Conservation (phyloP, 2,113 vertebrate genomes). For the Dasyornis broadbenti region DNA sequence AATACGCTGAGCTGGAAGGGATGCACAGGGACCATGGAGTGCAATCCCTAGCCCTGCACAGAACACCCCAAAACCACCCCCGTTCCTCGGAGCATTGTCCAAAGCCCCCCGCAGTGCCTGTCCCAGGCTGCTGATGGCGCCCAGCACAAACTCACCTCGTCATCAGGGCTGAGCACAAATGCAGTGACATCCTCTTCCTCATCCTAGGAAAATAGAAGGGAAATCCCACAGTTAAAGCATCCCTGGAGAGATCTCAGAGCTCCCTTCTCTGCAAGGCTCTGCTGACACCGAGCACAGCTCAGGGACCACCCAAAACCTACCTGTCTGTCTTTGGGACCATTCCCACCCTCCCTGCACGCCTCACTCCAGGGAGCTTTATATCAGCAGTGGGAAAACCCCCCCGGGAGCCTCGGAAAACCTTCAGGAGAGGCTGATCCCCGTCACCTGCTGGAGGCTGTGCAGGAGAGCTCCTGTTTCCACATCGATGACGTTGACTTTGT, state of each 20-base stretch:
- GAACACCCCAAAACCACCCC: not conserved
- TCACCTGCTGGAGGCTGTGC: constrained; percentile 86
- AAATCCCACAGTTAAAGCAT: accelerated
- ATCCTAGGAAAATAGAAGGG: constrained; percentile 65
- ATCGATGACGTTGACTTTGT: constrained; percentile 83
- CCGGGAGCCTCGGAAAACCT: accelerated
- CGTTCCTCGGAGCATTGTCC: not conserved
- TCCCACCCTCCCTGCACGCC: not conserved
- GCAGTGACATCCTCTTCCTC: constrained; percentile 91
- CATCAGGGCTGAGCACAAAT: constrained; percentile 84
- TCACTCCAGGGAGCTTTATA: accelerated
- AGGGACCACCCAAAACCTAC: accelerated
- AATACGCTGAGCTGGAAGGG: not conserved
- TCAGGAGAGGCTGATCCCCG: not conserved
- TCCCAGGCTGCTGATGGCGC: not conserved
- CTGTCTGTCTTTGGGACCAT: accelerated
- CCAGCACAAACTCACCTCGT: constrained; percentile 74
- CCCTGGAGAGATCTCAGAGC: accelerated
- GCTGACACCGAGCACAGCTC: accelerated
- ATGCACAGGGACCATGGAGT: not conserved
- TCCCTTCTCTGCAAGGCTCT: accelerated
- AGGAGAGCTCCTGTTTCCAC: constrained; percentile 81
- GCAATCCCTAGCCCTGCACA: not conserved
- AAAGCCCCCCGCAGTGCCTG: not conserved
- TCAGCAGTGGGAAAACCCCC: accelerated